These are phyloP conservation scores for Drosophila truncata DNA, from an alignment of 1,140 invertebrate genomes.

Conservation along the genomic window DNA sequence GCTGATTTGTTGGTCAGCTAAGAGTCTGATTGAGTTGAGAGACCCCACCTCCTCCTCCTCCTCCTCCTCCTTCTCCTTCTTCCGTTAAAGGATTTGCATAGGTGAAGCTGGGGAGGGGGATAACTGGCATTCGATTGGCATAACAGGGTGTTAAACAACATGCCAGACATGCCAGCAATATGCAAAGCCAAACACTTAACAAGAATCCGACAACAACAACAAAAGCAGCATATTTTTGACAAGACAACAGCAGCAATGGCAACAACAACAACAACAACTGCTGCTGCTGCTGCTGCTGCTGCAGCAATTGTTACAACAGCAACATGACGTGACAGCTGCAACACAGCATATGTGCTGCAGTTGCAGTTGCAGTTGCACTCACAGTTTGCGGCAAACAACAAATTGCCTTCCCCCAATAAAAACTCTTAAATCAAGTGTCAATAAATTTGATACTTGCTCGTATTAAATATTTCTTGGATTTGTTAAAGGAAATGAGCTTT, in stretches of 20 bases:
- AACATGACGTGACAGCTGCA: slow-evolving; percentile 74
- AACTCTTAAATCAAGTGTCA: slow-evolving; percentile 74
- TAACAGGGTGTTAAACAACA: slow-evolving; percentile 75
- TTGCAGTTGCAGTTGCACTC: slow-evolving; percentile 19
- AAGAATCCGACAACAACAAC: slow-evolving; percentile 51
- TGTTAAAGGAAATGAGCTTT: not conserved
- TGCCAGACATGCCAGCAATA: slow-evolving; percentile 69
- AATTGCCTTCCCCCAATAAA: slow-evolving; percentile 48
- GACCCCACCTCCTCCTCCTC: not conserved
- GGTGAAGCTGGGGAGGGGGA: not conserved
- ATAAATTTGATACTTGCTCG: slow-evolving; percentile 60
- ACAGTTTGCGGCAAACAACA: slow-evolving; percentile 27
- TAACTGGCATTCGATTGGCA: slow-evolving; percentile 24
- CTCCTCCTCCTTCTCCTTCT: not conserved
- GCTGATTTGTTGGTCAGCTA: slow-evolving; percentile 76
- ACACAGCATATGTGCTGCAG: slow-evolving; percentile 62
- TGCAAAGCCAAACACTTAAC: slow-evolving; percentile 78
- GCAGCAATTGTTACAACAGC: slow-evolving; percentile 38
- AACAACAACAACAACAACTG: slow-evolving; percentile 19
- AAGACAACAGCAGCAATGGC: slow-evolving; percentile 47
- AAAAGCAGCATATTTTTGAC: slow-evolving; percentile 69
- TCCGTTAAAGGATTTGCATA: slow-evolving; percentile 51
- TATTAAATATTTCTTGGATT: slow-evolving; percentile 18
- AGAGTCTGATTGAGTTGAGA: slow-evolving; percentile 72
- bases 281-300: not conserved